Evolutionary conservation across 2,888 invertebrate genomes (phyloP).

Genomic region (Habrosyne pyritoides): DNA sequence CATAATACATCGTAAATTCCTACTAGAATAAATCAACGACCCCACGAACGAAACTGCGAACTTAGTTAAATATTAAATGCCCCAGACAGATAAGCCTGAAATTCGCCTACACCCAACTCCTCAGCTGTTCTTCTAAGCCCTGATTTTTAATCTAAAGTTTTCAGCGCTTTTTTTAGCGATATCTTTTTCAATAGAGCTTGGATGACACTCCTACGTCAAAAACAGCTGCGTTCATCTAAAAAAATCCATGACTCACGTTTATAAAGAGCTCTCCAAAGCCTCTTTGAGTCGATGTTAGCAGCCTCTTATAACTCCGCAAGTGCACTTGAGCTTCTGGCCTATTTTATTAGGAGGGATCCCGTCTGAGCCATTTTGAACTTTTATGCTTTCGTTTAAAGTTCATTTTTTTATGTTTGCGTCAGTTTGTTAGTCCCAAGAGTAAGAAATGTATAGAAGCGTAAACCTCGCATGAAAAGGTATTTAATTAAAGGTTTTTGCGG

Average conservation of each 20-base stretch:
- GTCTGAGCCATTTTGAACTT: conserved; percentile 31
- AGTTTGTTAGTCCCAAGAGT: conserved; percentile 31
- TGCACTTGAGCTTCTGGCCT: conserved; percentile 49
- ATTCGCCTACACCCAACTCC: background rate
- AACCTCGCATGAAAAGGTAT: conserved; percentile 19
- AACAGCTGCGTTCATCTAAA: conserved; percentile 35
- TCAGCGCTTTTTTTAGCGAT: conserved; percentile 5
- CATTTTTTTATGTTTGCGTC: conserved; percentile 16
- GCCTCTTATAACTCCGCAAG: conserved; percentile 41
- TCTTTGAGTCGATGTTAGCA: conserved; percentile 47
- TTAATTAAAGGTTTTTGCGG: conserved; percentile 27
- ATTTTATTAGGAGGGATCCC: conserved; percentile 46
- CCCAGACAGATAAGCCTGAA: background rate
- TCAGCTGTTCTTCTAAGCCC: background rate
- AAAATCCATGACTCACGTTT: conserved; percentile 55
- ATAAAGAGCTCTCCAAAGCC: conserved; percentile 45
- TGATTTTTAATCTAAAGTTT: background rate
- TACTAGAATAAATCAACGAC: background rate
- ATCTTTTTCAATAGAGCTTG: conserved; percentile 15
- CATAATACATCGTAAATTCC: too few species aligned
- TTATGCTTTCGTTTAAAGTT: conserved; percentile 24
- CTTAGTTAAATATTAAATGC: background rate
- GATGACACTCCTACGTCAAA: conserved; percentile 29
- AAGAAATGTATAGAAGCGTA: conserved; percentile 24
- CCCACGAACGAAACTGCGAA: background rate